Base-by-base conservation (phyloP, 2,888 invertebrate species). In the Deroplatys truncata region DNA sequence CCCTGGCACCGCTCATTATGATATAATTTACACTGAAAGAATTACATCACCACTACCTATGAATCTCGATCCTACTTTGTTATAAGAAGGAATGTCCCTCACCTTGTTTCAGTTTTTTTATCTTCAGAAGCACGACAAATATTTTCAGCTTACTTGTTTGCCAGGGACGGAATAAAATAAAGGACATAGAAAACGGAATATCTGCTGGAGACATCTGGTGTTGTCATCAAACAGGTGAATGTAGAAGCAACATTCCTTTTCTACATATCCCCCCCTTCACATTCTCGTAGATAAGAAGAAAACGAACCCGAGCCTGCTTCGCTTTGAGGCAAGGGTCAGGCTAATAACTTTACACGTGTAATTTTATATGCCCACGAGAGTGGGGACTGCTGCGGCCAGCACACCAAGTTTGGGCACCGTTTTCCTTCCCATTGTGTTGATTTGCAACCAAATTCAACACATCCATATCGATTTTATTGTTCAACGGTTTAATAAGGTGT, bases 301-400 rank as follows among this genome's bases (percentile, higher is more conserved):
- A 83, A n/a, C 35, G 82, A 87, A 35, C 25, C 82, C n/a, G 82
- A 82, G 29, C 35, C 8, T 8, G 43, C n/a, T 35, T 35, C n/a
- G 25, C 87, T 83, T 87, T 29, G 29, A 82, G 28, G 29, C 16
- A 82, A 29, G 29, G 82, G 31, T 31, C 86, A 72, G 86, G 87
- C 15, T 87, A 87, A 87, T 87, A 87, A 87, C 83, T 87, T 87
- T 35, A 87, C 87, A 83, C 35, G 87, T 83, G 87, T 87, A 87
- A 87, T 87, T 43, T 85, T 85, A 85, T 85, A 85, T 85, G 28
- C 43, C 35, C 85, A 43, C 2, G 15, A 84, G 15, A 28, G 84
- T 84, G 43, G 35, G 7, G 20, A 56, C 20, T 20, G 56, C 20
- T 1, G 56, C 20, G 56, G 43, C 13, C 43, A 43, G 13, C 10